These are phyloP conservation scores for Embidobia sp. DNA, from an alignment of 2,888 invertebrate genomes.

Conservation along the genomic window DNA sequence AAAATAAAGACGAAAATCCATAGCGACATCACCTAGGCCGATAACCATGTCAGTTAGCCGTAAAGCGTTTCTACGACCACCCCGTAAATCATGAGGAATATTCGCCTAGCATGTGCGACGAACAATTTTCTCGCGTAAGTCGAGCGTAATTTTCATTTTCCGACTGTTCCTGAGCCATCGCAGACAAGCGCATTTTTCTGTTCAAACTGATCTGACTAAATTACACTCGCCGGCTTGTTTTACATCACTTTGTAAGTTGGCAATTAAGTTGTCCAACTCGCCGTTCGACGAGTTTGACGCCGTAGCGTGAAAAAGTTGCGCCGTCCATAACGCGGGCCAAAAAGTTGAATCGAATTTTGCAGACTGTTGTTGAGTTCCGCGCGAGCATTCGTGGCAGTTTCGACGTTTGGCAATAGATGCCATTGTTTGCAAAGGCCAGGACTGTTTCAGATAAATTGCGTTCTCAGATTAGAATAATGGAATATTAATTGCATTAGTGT, in stretches of 20 bases:
- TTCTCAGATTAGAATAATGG: conserved; percentile 53
- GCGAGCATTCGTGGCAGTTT: conserved; percentile 18
- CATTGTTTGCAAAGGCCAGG: conserved; percentile 21
- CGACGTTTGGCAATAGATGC: conserved; percentile 1
- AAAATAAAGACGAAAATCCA: conserved; percentile 39
- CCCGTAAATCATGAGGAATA: conserved; percentile 49
- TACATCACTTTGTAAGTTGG: conserved; percentile 22
- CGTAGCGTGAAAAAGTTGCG: conserved; percentile 2
- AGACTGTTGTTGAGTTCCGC: background rate
- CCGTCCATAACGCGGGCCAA: background rate
- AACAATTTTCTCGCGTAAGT: too few relatives aligned
- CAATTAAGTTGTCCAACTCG: conserved; percentile 32
- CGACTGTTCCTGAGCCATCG: conserved; percentile 17
- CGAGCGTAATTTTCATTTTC: conserved; percentile 37
- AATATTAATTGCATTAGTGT: conserved; percentile 43
- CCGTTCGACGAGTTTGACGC: conserved; percentile 12
- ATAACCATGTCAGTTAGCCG: conserved; percentile 48
- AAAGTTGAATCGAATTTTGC: background rate
- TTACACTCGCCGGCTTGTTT: too few relatives aligned
- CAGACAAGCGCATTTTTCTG: too few relatives aligned
- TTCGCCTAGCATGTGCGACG: conserved; percentile 23
- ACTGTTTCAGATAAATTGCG: conserved; percentile 34
- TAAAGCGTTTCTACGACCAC: conserved; percentile 51
- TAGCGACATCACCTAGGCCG: conserved; percentile 28
- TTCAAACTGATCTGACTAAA: too few relatives aligned